Evolutionary conservation across 2,888 invertebrate genomes (phyloP), one percentile per base, ranked within the genome.

Genomic region (Apodemia duryi): DNA sequence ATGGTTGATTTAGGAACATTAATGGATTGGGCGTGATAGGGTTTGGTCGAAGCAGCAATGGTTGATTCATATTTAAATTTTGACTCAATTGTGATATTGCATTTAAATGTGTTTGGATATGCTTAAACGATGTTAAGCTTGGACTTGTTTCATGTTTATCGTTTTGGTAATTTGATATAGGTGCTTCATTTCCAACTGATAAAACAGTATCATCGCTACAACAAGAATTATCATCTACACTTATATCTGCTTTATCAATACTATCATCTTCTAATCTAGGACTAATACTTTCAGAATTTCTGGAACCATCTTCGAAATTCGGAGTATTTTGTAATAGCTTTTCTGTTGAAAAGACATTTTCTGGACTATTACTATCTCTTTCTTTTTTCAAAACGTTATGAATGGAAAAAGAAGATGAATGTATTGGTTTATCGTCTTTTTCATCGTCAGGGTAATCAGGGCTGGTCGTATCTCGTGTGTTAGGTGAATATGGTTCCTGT

Each of bases 121-220:
- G 94, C 75, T 94, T 94, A 70, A 94, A 94, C 0, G 93, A 93
- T 0, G 94, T 88, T n/a, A 93, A 75, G 0, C 85, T 85, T 70
- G 84, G 89, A 1, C 79, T 75, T 13, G 82, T 74, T 38, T 83
- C 78, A 2, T 79, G 75, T 52, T 85, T 83, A 3, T 83, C 82
- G 13, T 71, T 71, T 29, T 79, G 78, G 41, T 78, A 86, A 51
- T 74, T 80, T 2, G 92, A 90, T 7, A 93, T 87, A 32, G 94
- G 93, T 2, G 94, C 94, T 74, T 97, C 96, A 78, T 96, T 96
- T 6, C 96, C 96, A 70, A 97, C 96, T 73, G 96, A 96, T 46
- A 97, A 79, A 4, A 96, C 96, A 60, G 96, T 97, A 76, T 96
- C 96, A 75, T 96, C 96, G 74, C 95, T 95, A 73, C 95, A 94